Conservation (phyloP, 2,797 vertebrate genomes). For the Parotocinclus haroldoi region DNA sequence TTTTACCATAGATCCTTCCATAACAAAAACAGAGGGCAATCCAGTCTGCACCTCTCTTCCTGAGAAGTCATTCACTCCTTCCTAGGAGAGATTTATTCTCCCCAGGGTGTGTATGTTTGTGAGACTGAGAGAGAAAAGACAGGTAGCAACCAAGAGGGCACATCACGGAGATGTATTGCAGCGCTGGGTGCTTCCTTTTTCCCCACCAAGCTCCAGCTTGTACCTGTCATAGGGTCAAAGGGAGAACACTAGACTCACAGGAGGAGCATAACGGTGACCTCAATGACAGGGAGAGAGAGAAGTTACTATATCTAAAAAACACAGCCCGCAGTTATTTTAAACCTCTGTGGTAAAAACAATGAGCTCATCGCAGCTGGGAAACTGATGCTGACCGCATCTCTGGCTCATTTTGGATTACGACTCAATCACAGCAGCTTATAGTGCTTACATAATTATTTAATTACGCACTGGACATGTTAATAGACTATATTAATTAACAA, state of each 20-base stretch:
- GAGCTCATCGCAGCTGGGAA: conserved; percentile 58
- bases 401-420: conserved; percentile 70
- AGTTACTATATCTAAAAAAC: conserved; percentile 21
- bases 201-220: conserved; percentile 64
- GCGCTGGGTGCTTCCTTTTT: conserved; percentile 67
- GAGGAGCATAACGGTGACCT: conserved; percentile 57
- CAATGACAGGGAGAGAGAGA: conserved; percentile 58
- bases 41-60: conserved; percentile 72
- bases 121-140: conserved; percentile 49
- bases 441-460: conserved; percentile 75
- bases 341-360: conserved; percentile 54
- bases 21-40: conserved; percentile 68
- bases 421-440: conserved; percentile 70
- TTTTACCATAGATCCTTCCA: conserved; percentile 60
- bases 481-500: conserved; percentile 65
- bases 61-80: conserved; percentile 71
- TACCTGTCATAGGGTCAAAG: conserved; percentile 75
- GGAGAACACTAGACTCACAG: conserved; percentile 59
- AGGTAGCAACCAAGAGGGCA: conserved; percentile 73
- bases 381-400: conserved; percentile 59
- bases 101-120: conserved; percentile 43
- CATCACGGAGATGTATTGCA: conserved; percentile 69
- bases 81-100: conserved; percentile 66
- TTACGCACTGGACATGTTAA: conserved; percentile 72
- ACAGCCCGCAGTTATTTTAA: conserved; percentile 9